Percentiles rank a stretch among this genome's conserved stretches.
phyloP scores from a whole-genome alignment of 2,888 invertebrate species.

The Hypomecis atomaria region DNA sequence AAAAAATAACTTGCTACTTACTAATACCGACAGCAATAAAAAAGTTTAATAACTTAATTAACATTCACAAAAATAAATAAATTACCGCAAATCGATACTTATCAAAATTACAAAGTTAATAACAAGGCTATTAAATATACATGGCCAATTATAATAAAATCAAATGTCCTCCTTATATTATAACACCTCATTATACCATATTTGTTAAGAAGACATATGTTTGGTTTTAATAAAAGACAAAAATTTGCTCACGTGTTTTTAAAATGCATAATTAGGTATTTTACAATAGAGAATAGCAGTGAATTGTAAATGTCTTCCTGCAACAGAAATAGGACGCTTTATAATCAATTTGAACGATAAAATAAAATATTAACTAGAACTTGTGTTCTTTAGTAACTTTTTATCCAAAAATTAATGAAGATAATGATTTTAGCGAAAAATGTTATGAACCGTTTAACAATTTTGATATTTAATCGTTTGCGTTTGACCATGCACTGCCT shows the following conservation, averaged over 20 bases:
- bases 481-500: no score
- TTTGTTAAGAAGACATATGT: not conserved
- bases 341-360: no score
- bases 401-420: not conserved
- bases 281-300: no score
- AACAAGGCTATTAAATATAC: slow-evolving; percentile 9
- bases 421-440: no score
- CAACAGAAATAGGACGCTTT: no score
- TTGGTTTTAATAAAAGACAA: not conserved
- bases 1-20: slow-evolving; percentile 1
- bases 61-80: slow-evolving; percentile 13
- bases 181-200: slow-evolving; percentile 11
- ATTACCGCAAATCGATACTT: slow-evolving; percentile 12
- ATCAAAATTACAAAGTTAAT: slow-evolving; percentile 11
- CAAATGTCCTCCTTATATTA: slow-evolving; percentile 11
- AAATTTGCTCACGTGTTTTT: not conserved
- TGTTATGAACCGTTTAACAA: no score
- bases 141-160: slow-evolving; percentile 12
- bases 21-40: slow-evolving; percentile 37
- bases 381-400: no score
- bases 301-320: no score
- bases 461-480: no score
- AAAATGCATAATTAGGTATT: not conserved
- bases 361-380: no score
- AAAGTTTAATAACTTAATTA: slow-evolving; percentile 35